phyloP scores from a whole-genome alignment of 2,113 vertebrate genomes.

The Onychostruthus taczanowskii region DNA sequence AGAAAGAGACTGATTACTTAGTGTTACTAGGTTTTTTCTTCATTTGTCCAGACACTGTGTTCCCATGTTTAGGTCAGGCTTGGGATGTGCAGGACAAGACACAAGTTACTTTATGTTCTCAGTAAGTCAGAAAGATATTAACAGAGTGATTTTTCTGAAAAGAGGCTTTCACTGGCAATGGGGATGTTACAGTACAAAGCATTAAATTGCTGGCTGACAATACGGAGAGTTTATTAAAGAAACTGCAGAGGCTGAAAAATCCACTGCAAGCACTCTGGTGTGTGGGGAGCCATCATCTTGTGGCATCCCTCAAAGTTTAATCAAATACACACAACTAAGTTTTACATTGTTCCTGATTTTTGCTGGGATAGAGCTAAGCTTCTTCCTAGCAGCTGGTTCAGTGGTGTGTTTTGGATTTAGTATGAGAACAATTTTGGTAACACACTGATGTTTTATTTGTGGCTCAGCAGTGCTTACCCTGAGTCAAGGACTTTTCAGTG shows the following conservation, averaged over 20 bases:
- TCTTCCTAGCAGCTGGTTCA: background rate
- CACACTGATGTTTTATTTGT: background rate
- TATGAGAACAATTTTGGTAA: background rate
- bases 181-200: conserved; percentile 13
- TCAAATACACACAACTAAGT: background rate
- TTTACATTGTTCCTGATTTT: background rate
- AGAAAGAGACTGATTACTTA: background rate
- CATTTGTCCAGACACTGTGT: background rate
- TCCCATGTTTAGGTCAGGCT: background rate
- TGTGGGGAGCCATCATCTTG: background rate
- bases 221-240: background rate
- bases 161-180: conserved; percentile 5
- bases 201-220: background rate
- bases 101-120: background rate
- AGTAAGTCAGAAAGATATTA: conserved; percentile 18
- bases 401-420: background rate
- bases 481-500: fast-evolving
- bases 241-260: background rate
- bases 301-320: conserved; percentile 11
- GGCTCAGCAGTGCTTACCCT: background rate
- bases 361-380: background rate
- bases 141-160: conserved; percentile 18
- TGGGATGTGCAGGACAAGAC: background rate
- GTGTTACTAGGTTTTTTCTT: background rate
- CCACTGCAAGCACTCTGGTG: background rate